phyloP scores from a whole-genome alignment of 2,113 vertebrate genomes.

The Ginglymostoma cirratum region DNA sequence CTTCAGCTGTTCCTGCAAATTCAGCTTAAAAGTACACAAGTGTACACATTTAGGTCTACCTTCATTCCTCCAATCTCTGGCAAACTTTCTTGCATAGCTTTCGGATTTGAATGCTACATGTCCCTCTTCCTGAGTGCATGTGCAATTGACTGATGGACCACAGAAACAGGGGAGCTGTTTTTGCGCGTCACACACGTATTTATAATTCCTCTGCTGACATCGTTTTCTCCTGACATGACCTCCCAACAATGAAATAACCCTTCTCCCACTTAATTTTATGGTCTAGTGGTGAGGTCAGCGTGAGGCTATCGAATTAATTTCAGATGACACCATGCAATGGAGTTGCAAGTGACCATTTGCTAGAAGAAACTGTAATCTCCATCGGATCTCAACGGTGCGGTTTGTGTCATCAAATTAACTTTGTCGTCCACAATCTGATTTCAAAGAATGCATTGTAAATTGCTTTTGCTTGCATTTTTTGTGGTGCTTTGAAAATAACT shows the following conservation, averaged over 20 bases:
- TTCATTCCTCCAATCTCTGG: background rate
- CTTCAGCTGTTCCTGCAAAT: background rate
- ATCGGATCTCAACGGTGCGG: background rate
- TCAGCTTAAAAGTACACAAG: background rate
- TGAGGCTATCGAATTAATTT: background rate
- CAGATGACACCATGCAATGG: background rate
- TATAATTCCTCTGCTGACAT: background rate
- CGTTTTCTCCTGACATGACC: background rate
- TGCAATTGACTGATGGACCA: too few species aligned
- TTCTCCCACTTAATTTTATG: background rate
- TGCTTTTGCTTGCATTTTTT: background rate
- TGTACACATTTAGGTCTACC: background rate
- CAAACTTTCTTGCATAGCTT: background rate
- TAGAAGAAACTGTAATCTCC: background rate
- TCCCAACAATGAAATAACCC: background rate
- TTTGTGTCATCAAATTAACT: background rate
- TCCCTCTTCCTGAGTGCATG: background rate
- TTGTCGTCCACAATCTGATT: background rate
- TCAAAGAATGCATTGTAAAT: background rate
- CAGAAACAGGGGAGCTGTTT: background rate
- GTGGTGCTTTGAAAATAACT: background rate
- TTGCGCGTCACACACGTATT: background rate
- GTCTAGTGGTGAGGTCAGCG: background rate
- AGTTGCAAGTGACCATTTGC: background rate
- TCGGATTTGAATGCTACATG: background rate